Conservation (phyloP, 2,797 vertebrate species). For the Eutrigla gurnardus region DNA sequence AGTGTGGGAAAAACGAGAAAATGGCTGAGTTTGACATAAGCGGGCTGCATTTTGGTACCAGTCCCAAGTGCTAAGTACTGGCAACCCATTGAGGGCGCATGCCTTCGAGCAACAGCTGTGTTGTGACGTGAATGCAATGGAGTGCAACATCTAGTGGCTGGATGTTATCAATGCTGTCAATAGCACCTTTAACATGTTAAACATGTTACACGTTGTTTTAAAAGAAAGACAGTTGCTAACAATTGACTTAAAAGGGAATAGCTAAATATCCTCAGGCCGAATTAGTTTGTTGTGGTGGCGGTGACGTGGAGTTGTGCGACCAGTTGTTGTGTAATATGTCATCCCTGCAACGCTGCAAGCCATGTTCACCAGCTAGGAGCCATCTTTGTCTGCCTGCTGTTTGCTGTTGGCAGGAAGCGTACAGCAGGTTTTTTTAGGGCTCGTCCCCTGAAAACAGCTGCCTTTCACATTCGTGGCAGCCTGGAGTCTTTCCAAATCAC, state of each 20-base stretch:
- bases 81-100: too few species aligned
- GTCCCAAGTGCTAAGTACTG: too few species aligned
- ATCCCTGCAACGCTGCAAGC: background rate
- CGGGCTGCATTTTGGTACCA: too few species aligned
- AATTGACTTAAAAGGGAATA: background rate
- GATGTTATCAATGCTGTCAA: too few species aligned
- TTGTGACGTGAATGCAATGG: too few species aligned
- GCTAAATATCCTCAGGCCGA: background rate
- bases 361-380: background rate
- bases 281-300: background rate
- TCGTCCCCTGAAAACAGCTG: slow-evolving; percentile 13
- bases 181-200: too few species aligned
- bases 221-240: background rate
- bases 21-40: too few species aligned
- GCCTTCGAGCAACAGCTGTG: too few species aligned
- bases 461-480: background rate
- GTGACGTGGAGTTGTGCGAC: background rate
- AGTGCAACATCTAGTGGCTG: too few species aligned
- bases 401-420: background rate
- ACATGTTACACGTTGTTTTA: background rate
- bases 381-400: slow-evolving; percentile 4
- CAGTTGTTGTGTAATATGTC: background rate
- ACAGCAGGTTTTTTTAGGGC: background rate
- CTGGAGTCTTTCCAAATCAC: too few species aligned
- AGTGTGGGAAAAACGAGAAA: too few species aligned